Conservation (phyloP, 2,888 invertebrate species). For the Scelioninae gen. 1 region DNA sequence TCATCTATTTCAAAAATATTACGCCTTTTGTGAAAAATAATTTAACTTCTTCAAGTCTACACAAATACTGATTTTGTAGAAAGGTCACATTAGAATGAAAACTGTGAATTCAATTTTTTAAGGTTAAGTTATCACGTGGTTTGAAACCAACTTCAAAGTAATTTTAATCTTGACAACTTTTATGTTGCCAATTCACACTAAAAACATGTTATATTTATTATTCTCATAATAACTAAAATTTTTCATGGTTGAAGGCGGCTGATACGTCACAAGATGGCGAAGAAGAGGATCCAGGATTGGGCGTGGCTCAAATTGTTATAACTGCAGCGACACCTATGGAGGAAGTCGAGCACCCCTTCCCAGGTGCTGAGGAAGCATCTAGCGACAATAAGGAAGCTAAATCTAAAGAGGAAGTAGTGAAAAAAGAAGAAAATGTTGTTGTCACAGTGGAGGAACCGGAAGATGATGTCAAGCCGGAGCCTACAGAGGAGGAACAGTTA, state of each 20-base stretch:
- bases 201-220: no score
- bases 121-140: not conserved
- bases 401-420: constrained; percentile 55
- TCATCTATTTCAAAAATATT: no score
- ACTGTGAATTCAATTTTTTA: no score
- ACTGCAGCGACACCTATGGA: constrained; percentile 98
- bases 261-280: constrained; percentile 71
- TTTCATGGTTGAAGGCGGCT: constrained; percentile 41
- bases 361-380: constrained; percentile 85
- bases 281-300: constrained; percentile 89
- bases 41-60: no score
- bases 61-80: no score
- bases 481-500: constrained; percentile 71
- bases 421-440: constrained; percentile 72
- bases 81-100: no score
- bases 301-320: constrained; percentile 95
- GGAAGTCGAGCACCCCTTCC: constrained; percentile 92
- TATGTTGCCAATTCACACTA: no score
- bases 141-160: no score
- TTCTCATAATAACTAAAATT: not conserved
- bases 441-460: constrained; percentile 67
- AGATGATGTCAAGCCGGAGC: constrained; percentile 74
- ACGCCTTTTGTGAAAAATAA: no score
- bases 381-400: constrained; percentile 68
- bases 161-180: no score